Evolutionary conservation across 2,113 vertebrate species (phyloP).

Genomic region (Corythaixoides concolor): DNA sequence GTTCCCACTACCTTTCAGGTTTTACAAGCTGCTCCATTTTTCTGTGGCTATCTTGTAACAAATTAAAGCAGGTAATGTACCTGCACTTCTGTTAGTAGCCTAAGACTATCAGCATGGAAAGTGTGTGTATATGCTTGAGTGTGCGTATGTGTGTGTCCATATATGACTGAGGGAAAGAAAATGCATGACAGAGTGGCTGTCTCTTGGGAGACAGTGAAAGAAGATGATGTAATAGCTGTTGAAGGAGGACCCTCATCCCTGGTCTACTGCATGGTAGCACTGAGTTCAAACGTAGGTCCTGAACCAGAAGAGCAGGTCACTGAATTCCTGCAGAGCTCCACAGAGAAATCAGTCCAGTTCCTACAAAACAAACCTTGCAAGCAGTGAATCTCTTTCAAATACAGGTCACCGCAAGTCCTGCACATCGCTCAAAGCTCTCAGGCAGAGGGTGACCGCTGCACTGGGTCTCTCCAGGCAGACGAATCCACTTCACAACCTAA

Average conservation of each 20-base stretch:
- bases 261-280: not conserved
- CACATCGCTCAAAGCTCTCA: accelerated
- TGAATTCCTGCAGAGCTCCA: not conserved
- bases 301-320: not conserved
- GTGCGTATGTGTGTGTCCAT: not conserved
- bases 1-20: not conserved
- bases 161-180: accelerated
- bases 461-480: not conserved
- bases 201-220: not conserved
- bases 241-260: not conserved
- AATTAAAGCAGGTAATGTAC: not conserved
- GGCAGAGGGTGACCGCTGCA: not conserved
- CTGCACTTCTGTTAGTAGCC: not conserved
- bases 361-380: not conserved
- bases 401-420: accelerated
- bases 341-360: accelerated
- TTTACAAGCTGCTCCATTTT: not conserved
- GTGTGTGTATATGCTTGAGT: accelerated
- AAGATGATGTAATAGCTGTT: not conserved
- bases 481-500: not conserved
- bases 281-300: not conserved
- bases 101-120: not conserved
- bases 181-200: not conserved
- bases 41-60: not conserved
- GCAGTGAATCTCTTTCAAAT: not conserved